Base-by-base conservation (phyloP, 2,888 invertebrate species). In the Epirrita christyi region DNA sequence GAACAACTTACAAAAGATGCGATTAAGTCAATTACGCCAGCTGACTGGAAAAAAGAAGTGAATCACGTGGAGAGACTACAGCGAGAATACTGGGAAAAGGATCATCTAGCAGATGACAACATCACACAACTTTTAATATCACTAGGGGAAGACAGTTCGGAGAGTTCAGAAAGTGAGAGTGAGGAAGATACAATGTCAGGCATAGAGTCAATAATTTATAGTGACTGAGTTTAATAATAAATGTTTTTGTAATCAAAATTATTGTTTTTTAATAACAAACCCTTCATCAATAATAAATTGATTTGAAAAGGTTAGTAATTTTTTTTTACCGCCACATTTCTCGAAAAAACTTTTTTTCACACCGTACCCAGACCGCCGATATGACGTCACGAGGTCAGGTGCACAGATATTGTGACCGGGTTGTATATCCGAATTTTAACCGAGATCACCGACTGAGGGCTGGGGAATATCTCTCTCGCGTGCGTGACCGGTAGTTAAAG, bases 21-120 rank as follows among this genome's bases (percentile, higher is more conserved):
- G 10, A 45, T 58, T 15, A 32, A 47, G 0, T 58, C 57, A 5
- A 58, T 57, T 9, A 52, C 57, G n/a, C n/a, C 15, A n/a, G 13
- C 32, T 14, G 13, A 55, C 11, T 21, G 49, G 43, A 11, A 29
- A 40, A 27, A 27, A 42, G 57, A 59, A 51, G 63, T 57, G 0
- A 59, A 63, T 52, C 59, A 60, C 48, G 59, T 63, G 2, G 57
- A 57, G 29, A 54, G 63, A 54, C 45, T 59, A 11, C 54, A 59
- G 13, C 36, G 28, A 43, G 57, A 59, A 38, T 63, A 57, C 38
- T 63, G 59, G 59, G 59, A 59, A 42, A 63, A 57, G 34, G 59
- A 59, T 38, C 52, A 49, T 27, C 58, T 59, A 9, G 48, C 27
- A 51, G 57, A 61, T 29, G 51, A 57, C n/a, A 50, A 54, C 29